Conservation (phyloP, 1,140 invertebrate species). For the Drosophila repletoides region DNA sequence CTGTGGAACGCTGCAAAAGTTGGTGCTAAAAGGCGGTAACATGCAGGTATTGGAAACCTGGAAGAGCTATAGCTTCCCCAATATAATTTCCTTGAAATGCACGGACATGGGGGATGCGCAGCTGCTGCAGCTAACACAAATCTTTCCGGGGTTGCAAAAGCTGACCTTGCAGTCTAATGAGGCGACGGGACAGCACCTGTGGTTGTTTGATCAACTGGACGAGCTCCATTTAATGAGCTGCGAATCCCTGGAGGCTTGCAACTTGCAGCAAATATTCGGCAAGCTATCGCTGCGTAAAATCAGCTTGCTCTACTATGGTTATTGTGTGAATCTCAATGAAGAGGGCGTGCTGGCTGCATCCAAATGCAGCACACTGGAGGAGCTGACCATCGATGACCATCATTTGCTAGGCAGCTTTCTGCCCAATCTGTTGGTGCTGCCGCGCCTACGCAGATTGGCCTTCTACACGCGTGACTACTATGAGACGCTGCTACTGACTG, state of each 20-base stretch:
- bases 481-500: constrained; percentile 19
- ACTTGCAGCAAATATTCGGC: constrained; percentile 35
- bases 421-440: constrained; percentile 28
- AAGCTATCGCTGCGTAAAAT: constrained; percentile 48
- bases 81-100: constrained; percentile 14
- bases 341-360: background rate
- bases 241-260: constrained; percentile 33
- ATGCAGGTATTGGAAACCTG: constrained; percentile 8
- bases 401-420: constrained; percentile 45
- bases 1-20: constrained; percentile 25
- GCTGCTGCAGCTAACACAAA: constrained; percentile 24
- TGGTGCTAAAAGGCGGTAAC: constrained; percentile 1
- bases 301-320: constrained; percentile 49
- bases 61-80: constrained; percentile 28
- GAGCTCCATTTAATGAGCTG: constrained; percentile 57
- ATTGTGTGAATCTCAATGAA: constrained; percentile 31
- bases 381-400: constrained; percentile 56
- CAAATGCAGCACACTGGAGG: constrained; percentile 40
- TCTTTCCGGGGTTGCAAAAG: constrained; percentile 39
- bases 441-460: constrained; percentile 23
- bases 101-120: constrained; percentile 20
- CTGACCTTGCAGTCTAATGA: constrained; percentile 31
- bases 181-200: constrained; percentile 43
- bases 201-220: constrained; percentile 23
- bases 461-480: constrained; percentile 59